phyloP scores from a whole-genome alignment of 2,888 invertebrate species.

The Isotomurus palustris region DNA sequence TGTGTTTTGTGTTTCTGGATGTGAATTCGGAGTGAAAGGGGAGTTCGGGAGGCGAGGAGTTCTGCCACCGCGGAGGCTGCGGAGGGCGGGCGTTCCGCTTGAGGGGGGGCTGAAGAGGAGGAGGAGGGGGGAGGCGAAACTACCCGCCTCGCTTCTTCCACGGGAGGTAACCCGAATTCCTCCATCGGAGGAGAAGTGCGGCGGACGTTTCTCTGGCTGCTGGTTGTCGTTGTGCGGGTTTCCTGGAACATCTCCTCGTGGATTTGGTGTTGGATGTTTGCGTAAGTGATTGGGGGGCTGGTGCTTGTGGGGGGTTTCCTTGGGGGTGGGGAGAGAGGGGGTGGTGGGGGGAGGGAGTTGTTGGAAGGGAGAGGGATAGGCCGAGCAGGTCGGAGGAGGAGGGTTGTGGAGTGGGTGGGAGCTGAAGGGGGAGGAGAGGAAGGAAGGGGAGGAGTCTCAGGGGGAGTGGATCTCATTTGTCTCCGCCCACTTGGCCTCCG shows the following conservation, averaged over 20 bases:
- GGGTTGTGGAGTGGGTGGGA: background rate
- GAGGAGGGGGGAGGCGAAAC: background rate
- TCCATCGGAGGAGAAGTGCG: background rate
- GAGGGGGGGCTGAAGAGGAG: background rate
- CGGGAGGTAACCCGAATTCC: background rate
- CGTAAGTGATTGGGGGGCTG: background rate
- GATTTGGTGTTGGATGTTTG: background rate
- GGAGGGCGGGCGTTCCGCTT: conserved; percentile 5
- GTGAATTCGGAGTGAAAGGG: conserved; percentile 32
- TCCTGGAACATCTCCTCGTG: background rate
- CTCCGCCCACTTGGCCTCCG: background rate
- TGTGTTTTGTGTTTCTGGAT: conserved; percentile 37
- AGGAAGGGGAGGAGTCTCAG: background rate
- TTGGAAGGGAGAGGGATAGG: background rate
- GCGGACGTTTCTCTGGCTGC: background rate
- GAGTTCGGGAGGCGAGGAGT: conserved; percentile 27
- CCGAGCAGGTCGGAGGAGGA: background rate
- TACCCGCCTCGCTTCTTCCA: background rate
- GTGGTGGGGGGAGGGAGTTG: background rate
- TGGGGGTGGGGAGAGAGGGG: conserved; percentile 7
- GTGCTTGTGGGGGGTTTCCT: background rate
- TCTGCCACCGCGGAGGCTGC: conserved; percentile 34
- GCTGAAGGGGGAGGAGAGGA: background rate
- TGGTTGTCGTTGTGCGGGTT: background rate
- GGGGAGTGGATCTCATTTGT: conserved; percentile 6